Evolutionary conservation across 2,797 vertebrate species (phyloP), one percentile per base, ranked within the genome.

Genomic region (Dromococcyx pavoninus): DNA sequence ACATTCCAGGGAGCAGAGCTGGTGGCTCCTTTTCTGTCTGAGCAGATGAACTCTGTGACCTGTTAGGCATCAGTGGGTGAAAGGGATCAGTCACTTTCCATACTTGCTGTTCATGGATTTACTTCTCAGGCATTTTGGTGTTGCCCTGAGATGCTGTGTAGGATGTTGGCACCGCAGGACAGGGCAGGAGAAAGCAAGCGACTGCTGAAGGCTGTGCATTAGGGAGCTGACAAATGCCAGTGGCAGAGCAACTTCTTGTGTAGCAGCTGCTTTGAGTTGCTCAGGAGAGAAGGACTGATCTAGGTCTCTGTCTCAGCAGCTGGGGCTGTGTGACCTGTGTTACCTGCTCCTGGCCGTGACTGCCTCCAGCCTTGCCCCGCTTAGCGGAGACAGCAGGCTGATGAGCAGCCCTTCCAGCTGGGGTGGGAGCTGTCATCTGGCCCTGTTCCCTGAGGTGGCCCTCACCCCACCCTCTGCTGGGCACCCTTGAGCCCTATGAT

Each of bases 391-490:
- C 71, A 69, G 73, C 17, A n/a, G 80, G 60, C 46, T 62, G 33
- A 5, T 8, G 66, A 66, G 48, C 19, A 17, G 62, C 65, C 65
- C 53, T 74, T 83, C 51, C 4, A 22, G 53, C 51, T 51, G 19
- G 30, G 56, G 33, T 61, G 79, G 60, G 37, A 69, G 58, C 32
- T 1, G 0, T 13, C 1, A 3, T 74, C 78, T 85, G 71, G 24
- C 39, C 0, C 0, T 25, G 35, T 51, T 56, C 54, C 62, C 28
- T 15, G 58, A 9, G 4, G 7, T 53, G 46, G 16, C 65, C 41
- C 28, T 58, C 33, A 44, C 19, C 44, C 58, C 56, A 41, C 30
- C 19, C 2, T 2, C 51, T 81, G 44, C 76, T 21, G 44, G 35
- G 82, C 28, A 33, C 58, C 44, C 53, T 41, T 8, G 30, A 17